Percentiles rank a stretch among this genome's conserved stretches.
Conservation (phyloP, 1,140 invertebrate genomes). For the Drosophila pandora region DNA sequence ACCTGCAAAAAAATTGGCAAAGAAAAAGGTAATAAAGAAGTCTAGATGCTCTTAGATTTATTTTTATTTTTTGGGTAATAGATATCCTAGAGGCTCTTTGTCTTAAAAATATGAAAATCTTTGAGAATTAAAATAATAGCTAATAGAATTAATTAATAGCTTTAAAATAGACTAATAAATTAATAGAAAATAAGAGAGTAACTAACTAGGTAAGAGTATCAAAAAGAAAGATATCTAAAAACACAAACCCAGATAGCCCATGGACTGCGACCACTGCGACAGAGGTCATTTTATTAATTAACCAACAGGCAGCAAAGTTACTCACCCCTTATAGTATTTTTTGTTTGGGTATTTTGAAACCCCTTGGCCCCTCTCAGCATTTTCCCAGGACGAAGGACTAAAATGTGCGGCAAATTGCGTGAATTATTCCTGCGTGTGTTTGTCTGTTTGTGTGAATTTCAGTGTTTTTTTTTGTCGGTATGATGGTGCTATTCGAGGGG, state of each 20-base stretch:
- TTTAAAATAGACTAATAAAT: no score
- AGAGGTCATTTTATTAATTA: slow-evolving; percentile 79
- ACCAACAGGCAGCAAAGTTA: slow-evolving; percentile 55
- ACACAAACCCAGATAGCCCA: slow-evolving; percentile 37
- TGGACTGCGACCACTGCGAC: slow-evolving; percentile 36
- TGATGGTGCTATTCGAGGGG: no score
- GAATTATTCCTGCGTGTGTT: slow-evolving; percentile 60
- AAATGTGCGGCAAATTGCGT: slow-evolving; percentile 79
- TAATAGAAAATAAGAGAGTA: no score
- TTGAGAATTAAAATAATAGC: no score
- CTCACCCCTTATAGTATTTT: not conserved
- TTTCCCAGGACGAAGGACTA: slow-evolving; percentile 33
- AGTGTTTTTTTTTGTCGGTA: not conserved
- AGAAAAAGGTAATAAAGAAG: slow-evolving; percentile 4
- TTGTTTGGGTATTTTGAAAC: not conserved
- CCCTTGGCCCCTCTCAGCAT: slow-evolving; percentile 1
- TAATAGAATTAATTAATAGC: no score
- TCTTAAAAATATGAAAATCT: no score
- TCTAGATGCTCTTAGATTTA: not conserved
- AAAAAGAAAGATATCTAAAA: not conserved
- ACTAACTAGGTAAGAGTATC: slow-evolving; percentile 1
- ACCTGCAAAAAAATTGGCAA: slow-evolving; percentile 4
- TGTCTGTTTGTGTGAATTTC: slow-evolving; percentile 7
- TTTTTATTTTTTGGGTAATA: no score
- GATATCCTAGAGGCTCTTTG: no score